Conservation (phyloP, 2,797 vertebrate species). For the Chelon auratus region DNA sequence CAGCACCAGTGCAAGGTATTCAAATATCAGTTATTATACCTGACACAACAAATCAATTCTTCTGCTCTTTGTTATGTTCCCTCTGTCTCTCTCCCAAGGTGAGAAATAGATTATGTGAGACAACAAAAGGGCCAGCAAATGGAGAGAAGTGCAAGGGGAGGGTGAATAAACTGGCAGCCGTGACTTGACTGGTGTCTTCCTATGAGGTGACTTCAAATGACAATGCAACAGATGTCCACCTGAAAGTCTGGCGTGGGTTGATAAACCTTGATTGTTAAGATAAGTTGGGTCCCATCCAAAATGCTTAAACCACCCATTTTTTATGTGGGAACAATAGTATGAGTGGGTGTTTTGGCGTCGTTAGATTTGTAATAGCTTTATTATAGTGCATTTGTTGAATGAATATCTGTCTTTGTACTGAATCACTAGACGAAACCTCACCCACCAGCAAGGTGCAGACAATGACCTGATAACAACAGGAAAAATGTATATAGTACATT, state of each 20-base stretch:
- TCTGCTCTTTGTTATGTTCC: constrained; percentile 60
- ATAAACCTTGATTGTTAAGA: constrained; percentile 63
- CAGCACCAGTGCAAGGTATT: constrained; percentile 69
- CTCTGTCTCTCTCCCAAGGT: constrained; percentile 64
- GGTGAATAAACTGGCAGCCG: constrained; percentile 58
- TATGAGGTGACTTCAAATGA: constrained; percentile 76
- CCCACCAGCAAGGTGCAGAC: neutral
- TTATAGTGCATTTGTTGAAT: constrained; percentile 23
- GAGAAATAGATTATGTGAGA: constrained; percentile 72
- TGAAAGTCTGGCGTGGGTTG: constrained; percentile 58
- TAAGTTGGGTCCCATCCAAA: constrained; percentile 52
- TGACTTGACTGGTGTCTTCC: constrained; percentile 71
- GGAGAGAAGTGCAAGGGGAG: constrained; percentile 40
- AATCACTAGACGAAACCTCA: neutral
- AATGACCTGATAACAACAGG: neutral
- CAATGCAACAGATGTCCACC: constrained; percentile 71
- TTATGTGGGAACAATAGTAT: constrained; percentile 31
- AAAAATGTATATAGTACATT: neutral
- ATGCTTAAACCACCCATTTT: constrained; percentile 22
- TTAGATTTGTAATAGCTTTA: constrained; percentile 29
- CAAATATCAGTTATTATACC: constrained; percentile 80
- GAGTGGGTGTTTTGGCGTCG: constrained; percentile 11
- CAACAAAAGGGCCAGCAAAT: constrained; percentile 77
- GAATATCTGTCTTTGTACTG: constrained; percentile 9
- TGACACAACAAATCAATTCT: constrained; percentile 81